These are phyloP conservation scores for Pentalonia nigronervosa DNA, from an alignment of 1,140 invertebrate species.

Conservation along the genomic window DNA sequence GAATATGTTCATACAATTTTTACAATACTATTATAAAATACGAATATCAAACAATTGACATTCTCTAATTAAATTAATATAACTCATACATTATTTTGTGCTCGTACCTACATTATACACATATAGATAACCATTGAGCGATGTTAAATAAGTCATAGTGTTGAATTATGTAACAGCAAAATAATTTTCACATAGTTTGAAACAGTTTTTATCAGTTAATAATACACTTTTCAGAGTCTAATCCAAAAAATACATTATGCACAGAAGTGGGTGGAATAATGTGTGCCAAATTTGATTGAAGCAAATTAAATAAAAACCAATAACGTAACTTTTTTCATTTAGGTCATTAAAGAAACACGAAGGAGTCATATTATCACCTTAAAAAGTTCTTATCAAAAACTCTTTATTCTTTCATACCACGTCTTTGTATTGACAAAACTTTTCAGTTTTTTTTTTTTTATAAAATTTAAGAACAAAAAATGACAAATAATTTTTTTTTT, in stretches of 20 bases:
- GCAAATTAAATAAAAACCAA: conserved; percentile 12
- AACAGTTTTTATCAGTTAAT: neutral
- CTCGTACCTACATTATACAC: neutral
- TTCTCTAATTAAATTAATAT: neutral
- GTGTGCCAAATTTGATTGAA: neutral
- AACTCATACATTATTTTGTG: neutral
- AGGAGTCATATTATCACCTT: neutral
- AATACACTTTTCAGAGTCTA: neutral
- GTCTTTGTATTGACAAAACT: neutral
- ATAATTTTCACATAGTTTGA: neutral
- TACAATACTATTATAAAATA: neutral
- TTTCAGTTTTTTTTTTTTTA: neutral
- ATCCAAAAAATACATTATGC: neutral
- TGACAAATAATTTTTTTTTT: neutral
- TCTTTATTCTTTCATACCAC: neutral
- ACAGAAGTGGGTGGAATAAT: neutral
- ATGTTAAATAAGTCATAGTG: neutral
- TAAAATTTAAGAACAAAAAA: neutral
- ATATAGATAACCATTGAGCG: neutral
- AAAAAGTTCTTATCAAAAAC: conserved; percentile 27
- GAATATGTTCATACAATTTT: neutral
- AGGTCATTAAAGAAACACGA: conserved; percentile 17
- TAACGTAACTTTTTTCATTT: conserved; percentile 45
- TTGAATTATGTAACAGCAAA: neutral
- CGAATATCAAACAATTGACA: neutral